Conservation (phyloP, 2,888 invertebrate genomes). For the Mimumesa dahlbomi region DNA sequence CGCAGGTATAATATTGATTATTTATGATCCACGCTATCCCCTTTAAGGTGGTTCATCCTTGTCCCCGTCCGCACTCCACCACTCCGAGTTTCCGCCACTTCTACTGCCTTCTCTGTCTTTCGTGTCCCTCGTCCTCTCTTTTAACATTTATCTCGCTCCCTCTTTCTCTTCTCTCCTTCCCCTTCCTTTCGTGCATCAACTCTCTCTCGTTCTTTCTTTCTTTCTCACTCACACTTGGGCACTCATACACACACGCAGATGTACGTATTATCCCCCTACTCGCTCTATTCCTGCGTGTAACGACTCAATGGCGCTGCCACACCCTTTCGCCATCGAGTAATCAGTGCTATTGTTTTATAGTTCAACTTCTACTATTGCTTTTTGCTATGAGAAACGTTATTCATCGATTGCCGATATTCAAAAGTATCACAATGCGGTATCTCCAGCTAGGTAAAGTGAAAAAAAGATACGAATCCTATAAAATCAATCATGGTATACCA, state of each 20-base stretch:
- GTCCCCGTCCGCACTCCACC: constrained; percentile 67
- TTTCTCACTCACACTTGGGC: constrained; percentile 39
- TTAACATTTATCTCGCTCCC: constrained; percentile 9
- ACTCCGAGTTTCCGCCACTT: constrained; percentile 63
- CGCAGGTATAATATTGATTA: constrained; percentile 78
- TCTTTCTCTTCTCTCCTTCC: constrained; percentile 18
- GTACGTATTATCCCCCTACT: constrained; percentile 65
- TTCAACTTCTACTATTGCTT: constrained; percentile 67
- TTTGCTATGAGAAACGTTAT: constrained; percentile 45
- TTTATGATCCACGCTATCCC: constrained; percentile 76
- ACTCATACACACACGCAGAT: constrained; percentile 33
- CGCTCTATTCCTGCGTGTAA: constrained; percentile 77
- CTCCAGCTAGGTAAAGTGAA: not conserved
- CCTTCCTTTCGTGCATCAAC: constrained; percentile 21
- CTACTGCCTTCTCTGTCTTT: constrained; percentile 49
- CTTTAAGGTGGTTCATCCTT: constrained; percentile 79
- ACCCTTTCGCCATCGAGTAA: constrained; percentile 79
- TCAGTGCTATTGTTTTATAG: constrained; percentile 79
- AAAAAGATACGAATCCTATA: not conserved
- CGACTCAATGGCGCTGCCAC: constrained; percentile 80
- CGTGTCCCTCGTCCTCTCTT: constrained; percentile 31
- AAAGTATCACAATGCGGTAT: constrained; percentile 17
- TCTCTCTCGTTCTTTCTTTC: constrained; percentile 44
- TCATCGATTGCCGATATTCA: constrained; percentile 50
- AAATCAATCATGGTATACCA: not conserved